Evolutionary conservation across 2,888 invertebrate genomes (phyloP).

Genomic region (Limnephilus lunatus): DNA sequence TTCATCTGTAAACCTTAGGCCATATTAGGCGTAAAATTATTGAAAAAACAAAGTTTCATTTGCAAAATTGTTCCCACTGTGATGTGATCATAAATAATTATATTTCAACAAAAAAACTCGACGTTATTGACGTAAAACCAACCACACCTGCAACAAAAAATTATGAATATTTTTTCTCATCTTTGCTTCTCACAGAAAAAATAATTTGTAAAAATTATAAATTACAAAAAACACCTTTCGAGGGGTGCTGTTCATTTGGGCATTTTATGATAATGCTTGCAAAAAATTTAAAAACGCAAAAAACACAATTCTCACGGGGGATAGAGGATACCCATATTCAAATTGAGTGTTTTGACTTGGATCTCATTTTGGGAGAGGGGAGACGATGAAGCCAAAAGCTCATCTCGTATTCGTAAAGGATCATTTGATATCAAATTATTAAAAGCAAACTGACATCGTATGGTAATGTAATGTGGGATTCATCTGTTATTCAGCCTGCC

Average conservation of each 20-base stretch:
- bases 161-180: not conserved
- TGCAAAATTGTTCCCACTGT: no score
- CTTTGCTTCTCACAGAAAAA: not conserved
- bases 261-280: slow-evolving; percentile 52
- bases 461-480: not conserved
- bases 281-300: slow-evolving; percentile 24
- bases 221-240: not conserved
- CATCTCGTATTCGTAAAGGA: slow-evolving; percentile 63
- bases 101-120: no score
- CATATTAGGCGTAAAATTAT: not conserved
- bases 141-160: not conserved
- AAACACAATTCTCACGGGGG: slow-evolving; percentile 32
- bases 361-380: not conserved
- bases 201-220: not conserved
- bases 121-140: no score
- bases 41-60: no score
- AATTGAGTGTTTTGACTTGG: slow-evolving; percentile 26
- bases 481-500: slow-evolving; percentile 6
- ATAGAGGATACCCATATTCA: not conserved
- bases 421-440: slow-evolving; percentile 61
- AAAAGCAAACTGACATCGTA: slow-evolving; percentile 50
- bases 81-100: no score
- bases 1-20: no score
- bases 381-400: slow-evolving; percentile 19
- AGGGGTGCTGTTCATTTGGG: slow-evolving; percentile 25